Percentiles rank a stretch among this genome's conserved stretches.
phyloP scores from a whole-genome alignment of 1,140 invertebrate species.

The Oreohelix idahoensis region DNA sequence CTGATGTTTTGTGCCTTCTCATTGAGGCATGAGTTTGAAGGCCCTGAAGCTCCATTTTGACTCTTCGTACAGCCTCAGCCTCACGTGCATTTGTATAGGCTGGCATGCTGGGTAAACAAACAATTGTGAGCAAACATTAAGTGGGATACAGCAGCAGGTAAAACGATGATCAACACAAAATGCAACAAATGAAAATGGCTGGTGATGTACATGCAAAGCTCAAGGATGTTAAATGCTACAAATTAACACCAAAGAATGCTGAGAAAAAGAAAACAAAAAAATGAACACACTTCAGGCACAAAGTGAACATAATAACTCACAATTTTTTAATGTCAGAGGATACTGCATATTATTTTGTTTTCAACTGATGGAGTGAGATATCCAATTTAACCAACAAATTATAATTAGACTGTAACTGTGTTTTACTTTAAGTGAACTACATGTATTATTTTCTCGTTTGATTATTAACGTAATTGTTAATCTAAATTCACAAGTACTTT shows the following conservation, averaged over 20 bases:
- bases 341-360: too few species aligned
- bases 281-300: too few species aligned
- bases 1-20: conserved; percentile 40
- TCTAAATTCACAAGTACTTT: neutral
- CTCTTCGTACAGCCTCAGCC: conserved; percentile 43
- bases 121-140: conserved; percentile 24
- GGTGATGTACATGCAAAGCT: neutral
- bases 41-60: conserved; percentile 40
- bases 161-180: neutral
- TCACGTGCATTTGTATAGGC: conserved; percentile 38
- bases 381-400: too few species aligned
- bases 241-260: too few species aligned
- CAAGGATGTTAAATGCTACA: neutral
- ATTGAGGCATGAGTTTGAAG: conserved; percentile 41
- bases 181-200: neutral
- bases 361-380: too few species aligned
- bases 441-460: too few species aligned
- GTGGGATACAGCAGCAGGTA: neutral
- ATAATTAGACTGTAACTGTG: too few species aligned
- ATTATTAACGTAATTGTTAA: too few species aligned
- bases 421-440: too few species aligned
- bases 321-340: too few species aligned
- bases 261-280: too few species aligned
- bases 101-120: conserved; percentile 43
- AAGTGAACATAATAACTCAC: too few species aligned